Evolutionary conservation across 2,888 invertebrate genomes (phyloP), one percentile per base, ranked within the genome.

Genomic region (Dolichopus griseipennis): DNA sequence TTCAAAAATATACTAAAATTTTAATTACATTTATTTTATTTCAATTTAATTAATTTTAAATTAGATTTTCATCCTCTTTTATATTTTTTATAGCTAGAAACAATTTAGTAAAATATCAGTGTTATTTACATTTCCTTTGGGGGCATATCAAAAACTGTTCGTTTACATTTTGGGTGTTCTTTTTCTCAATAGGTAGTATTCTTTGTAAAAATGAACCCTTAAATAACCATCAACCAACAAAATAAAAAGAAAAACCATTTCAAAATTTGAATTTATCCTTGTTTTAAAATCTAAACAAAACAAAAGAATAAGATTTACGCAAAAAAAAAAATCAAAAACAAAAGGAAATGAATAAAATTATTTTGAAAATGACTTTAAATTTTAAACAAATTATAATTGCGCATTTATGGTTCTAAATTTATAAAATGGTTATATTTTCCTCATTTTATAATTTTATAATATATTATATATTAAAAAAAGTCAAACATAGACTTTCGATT

Each of bases 31-130:
- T 52, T 52, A 52, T 52, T 18, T 52, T 52, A 18, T 52, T 52
- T 52, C 8, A 52, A 52, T 52, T 52, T 52, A 52, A 52, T 52
- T 52, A 52, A 52, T 52, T 52, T 52, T 52, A 52, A 52, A 52
- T 52, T 52, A 52, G 52, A 12, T 18, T 41, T 52, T 52, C 52
- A 52, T 52, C 52, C 52, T 52, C 15, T 52, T 52, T 52, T 52
- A n/a, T 52, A n/a, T 52, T 37, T 37, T 37, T 10, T 37, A 37
- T 37, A 10, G 12, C 8, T 37, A 10, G 37, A 37, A 37, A 37
- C 37, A 37, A 37, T 37, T 37, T 37, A 37, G 8, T 9, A 37
- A 10, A 37, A 37, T 52, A 52, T 6, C 52, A 18, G 18, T 2
- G 15, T 52, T 6, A 9, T 27, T 37, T 10, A 52, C 18, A 52